A percentile compares a stretch with the other conserved stretches of the same genome.
Evolutionary conservation across 2,888 invertebrate species (phyloP).

Genomic region (Epirrita christyi): DNA sequence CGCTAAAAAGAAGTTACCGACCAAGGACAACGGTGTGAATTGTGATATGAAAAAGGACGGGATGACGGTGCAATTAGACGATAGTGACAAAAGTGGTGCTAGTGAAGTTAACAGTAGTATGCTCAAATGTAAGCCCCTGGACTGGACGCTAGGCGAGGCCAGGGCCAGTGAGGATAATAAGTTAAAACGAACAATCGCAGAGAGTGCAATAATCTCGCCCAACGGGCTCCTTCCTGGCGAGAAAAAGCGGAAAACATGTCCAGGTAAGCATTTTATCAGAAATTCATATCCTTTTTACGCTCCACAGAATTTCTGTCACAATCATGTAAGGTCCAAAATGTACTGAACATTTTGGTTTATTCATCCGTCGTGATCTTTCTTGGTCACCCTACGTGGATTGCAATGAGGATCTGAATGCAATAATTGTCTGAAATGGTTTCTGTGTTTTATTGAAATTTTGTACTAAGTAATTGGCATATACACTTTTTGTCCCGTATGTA

Average conservation of each 20-base stretch:
- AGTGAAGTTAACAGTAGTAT: conserved; percentile 70
- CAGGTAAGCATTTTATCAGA: conserved; percentile 63
- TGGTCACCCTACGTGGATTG: no score
- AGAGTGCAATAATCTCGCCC: conserved; percentile 76
- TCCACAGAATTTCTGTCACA: no score
- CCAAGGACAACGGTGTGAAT: conserved; percentile 67
- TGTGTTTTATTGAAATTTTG: no score
- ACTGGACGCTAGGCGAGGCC: conserved; percentile 73
- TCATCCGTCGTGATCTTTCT: no score
- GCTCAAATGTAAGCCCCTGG: conserved; percentile 67
- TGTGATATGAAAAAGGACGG: conserved; percentile 76
- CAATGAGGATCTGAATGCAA: no score
- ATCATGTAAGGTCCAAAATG: no score
- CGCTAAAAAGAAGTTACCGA: conserved; percentile 75
- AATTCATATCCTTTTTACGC: no score
- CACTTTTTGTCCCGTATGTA: no score
- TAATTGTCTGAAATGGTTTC: no score
- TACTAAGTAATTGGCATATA: no score
- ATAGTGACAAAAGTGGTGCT: conserved; percentile 70
- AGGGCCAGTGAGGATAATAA: conserved; percentile 55
- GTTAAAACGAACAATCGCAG: conserved; percentile 74
- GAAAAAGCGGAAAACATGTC: conserved; percentile 86
- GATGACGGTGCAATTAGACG: conserved; percentile 65
- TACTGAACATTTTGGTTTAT: no score
- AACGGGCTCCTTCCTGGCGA: conserved; percentile 87